Base-by-base conservation (phyloP, 2,888 invertebrate species). In the Drosophila rubida region DNA sequence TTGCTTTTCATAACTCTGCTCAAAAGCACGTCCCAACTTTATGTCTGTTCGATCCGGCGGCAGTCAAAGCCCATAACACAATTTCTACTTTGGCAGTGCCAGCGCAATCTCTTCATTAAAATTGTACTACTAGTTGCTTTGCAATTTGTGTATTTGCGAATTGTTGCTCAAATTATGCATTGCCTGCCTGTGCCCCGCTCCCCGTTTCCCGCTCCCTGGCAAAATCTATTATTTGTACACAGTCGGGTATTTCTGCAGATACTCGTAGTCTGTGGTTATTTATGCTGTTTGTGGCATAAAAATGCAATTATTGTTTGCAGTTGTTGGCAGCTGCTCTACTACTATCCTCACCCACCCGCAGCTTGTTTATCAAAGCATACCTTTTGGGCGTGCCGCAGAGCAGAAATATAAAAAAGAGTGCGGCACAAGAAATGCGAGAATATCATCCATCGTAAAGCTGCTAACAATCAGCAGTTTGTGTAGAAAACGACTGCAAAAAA, bases 221-320 rank as follows among this genome's bases (percentile, higher is more conserved):
- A n/a, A 32, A 32, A 32, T 32, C 32, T n/a, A 32, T 32, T 13
- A 44, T 44, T 23, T 13, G 23, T 23, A 30, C 14, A 25, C 14
- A 1, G 19, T 19, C 60, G 54, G 39, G 60, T 51, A 69, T 37
- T 16, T 16, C 5, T 44, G 50, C 37, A 51, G 27, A 32, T 19
- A n/a, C n/a, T n/a, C n/a, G n/a, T n/a, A 53, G 37, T 45, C 44
- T 44, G 48, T 58, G 13, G 64, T 76, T 76, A 69, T 76, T 76
- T 80, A 78, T 79, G 72, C 73, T 50, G 71, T 78, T 74, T 78
- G 86, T 68, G 46, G 68, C 73, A 83, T 75, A 70, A 70, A 84
- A 86, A 83, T 77, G 83, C 81, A 84, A 84, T 84, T 84, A 83
- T 77, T 80, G 70, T 69, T 68, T 76, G 74, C 53, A 64, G 63